Conservation (phyloP, 2,888 invertebrate species). For the Temnothorax rugatulus region DNA sequence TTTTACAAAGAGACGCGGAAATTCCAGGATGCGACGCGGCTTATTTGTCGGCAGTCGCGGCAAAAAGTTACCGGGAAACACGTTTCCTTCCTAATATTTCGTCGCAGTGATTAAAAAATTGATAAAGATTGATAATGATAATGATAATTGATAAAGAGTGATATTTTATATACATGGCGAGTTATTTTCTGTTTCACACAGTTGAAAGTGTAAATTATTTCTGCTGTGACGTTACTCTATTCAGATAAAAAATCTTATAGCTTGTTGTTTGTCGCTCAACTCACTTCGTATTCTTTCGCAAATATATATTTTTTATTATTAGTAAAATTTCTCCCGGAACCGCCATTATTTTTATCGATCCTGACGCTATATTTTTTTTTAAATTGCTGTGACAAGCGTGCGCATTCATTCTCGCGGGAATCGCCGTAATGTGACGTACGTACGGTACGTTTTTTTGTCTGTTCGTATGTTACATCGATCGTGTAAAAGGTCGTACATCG, state of each 20-base stretch:
- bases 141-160: not conserved
- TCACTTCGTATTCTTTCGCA: not conserved
- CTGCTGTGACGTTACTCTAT: not conserved
- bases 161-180: not conserved
- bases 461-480: slow-evolving; percentile 73
- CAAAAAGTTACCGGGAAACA: not conserved
- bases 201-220: not conserved
- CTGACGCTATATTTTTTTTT: slow-evolving; percentile 10
- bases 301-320: not conserved
- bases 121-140: not conserved
- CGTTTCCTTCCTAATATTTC: not conserved
- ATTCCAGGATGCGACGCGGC: slow-evolving; percentile 23
- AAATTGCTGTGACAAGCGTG: slow-evolving; percentile 47
- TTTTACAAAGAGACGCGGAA: slow-evolving; percentile 29
- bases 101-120: not conserved
- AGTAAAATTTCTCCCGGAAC: not conserved
- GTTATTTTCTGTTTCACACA: not conserved
- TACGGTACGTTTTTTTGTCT: slow-evolving; percentile 57
- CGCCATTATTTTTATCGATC: slow-evolving; percentile 23
- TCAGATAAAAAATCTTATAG: not conserved
- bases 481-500: slow-evolving; percentile 62
- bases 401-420: slow-evolving; percentile 59
- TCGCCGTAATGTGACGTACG: slow-evolving; percentile 15
- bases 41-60: not conserved
- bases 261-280: not conserved